Percentiles rank a stretch among this genome's conserved stretches.
These are phyloP conservation scores for Habropoda laboriosa DNA, from an alignment of 1,140 invertebrate species.

Conservation along the genomic window DNA sequence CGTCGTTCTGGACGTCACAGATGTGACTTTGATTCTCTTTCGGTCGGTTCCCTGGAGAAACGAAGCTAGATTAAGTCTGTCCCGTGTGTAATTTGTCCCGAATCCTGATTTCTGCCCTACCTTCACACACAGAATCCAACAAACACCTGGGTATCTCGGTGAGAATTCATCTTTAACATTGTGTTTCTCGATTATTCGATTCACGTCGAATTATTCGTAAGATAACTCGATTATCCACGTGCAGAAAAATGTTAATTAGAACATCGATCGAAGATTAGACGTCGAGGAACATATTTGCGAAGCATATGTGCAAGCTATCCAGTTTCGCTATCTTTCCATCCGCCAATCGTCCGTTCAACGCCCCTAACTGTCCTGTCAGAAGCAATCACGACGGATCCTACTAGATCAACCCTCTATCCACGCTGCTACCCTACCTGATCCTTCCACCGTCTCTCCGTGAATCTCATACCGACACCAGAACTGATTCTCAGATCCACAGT, in stretches of 20 bases:
- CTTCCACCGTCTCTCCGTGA: background rate
- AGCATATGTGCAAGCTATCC: slow-evolving; percentile 62
- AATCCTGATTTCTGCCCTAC: slow-evolving; percentile 40
- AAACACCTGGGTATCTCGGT: slow-evolving; percentile 67
- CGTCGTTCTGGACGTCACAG: slow-evolving; percentile 72
- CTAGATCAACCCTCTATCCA: slow-evolving; percentile 36
- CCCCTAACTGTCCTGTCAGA: slow-evolving; percentile 63
- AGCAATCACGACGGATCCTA: slow-evolving; percentile 54
- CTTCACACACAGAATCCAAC: slow-evolving; percentile 56
- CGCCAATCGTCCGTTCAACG: slow-evolving; percentile 59
- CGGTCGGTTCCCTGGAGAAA: slow-evolving; percentile 72
- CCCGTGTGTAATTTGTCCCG: slow-evolving; percentile 57
- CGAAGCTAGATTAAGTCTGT: slow-evolving; percentile 72
- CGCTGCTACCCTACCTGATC: slow-evolving; percentile 17
- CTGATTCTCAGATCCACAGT: background rate
- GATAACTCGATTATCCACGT: too few relatives aligned
- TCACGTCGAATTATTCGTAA: background rate
- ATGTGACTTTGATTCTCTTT: slow-evolving; percentile 79
- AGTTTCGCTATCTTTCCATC: slow-evolving; percentile 61
- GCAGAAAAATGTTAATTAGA: background rate
- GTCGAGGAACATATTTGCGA: slow-evolving; percentile 45
- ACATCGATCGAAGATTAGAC: background rate
- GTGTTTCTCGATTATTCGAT: background rate
- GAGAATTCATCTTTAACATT: background rate
- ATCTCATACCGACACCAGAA: background rate